phyloP scores from a whole-genome alignment of 1,140 invertebrate species.

The Bombus superbus region DNA sequence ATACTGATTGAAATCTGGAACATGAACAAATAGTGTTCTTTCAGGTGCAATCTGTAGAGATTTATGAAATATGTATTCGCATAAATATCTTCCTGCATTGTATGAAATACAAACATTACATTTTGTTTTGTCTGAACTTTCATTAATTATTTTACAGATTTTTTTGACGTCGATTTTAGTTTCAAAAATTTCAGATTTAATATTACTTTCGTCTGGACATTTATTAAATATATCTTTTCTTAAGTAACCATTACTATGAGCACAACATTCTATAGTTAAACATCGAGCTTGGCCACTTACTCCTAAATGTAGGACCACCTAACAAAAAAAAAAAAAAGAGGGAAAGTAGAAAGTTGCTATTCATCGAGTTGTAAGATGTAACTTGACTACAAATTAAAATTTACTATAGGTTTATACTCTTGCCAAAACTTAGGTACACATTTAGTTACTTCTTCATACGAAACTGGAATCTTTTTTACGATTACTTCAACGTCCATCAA shows the following conservation, averaged over 20 bases:
- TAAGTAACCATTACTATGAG: conserved; percentile 84
- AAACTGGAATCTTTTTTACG: conserved; percentile 86
- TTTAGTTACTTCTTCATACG: conserved; percentile 85
- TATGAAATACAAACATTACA: conserved; percentile 76
- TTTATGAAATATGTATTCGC: conserved; percentile 88
- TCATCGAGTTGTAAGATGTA: not conserved
- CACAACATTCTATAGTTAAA: conserved; percentile 85
- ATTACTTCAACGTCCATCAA: conserved; percentile 84
- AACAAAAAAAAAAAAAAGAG: not conserved
- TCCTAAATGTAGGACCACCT: conserved; percentile 87
- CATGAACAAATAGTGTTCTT: conserved; percentile 86
- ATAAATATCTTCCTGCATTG: conserved; percentile 85
- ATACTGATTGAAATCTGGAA: conserved; percentile 85
- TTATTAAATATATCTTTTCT: conserved; percentile 81
- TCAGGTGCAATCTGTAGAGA: conserved; percentile 84
- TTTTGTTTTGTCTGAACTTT: conserved; percentile 64
- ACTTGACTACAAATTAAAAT: conserved; percentile 6
- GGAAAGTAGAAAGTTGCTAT: conserved; percentile 41
- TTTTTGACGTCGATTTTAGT: conserved; percentile 77
- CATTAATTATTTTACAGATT: conserved; percentile 80
- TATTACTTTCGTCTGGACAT: conserved; percentile 77
- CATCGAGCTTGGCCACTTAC: conserved; percentile 83
- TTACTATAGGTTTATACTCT: conserved; percentile 86
- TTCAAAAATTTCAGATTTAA: conserved; percentile 75
- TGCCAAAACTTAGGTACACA: conserved; percentile 86